Percentiles rank a stretch among this genome's conserved stretches.
phyloP scores from a whole-genome alignment of 2,113 vertebrate genomes.

The Microcebus ravelobensis region DNA sequence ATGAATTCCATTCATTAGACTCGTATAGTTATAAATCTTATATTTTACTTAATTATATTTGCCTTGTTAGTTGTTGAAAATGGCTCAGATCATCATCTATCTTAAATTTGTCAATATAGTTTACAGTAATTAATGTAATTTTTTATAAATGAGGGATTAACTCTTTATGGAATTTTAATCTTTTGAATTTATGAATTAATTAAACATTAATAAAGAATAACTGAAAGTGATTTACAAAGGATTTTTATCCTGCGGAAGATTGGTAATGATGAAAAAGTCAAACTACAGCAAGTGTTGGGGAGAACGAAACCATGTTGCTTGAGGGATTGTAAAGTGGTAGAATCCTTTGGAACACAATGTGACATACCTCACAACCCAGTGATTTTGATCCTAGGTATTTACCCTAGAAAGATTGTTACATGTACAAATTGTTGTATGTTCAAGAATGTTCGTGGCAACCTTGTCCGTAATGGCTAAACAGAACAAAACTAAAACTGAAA shows the following conservation, averaged over 20 bases:
- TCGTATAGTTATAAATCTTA: neutral
- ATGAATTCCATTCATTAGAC: neutral
- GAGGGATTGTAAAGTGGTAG: neutral
- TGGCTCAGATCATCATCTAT: neutral
- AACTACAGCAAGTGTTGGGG: neutral
- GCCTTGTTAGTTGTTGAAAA: neutral
- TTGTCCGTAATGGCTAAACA: neutral
- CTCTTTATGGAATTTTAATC: neutral
- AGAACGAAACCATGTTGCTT: neutral
- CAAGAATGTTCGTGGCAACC: neutral
- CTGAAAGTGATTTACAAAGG: slow-evolving; percentile 9
- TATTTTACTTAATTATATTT: neutral
- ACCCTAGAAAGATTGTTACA: neutral
- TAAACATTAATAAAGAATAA: neutral
- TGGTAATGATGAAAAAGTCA: neutral
- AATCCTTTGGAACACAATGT: neutral
- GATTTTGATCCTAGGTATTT: neutral
- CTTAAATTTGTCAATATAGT: slow-evolving; percentile 11
- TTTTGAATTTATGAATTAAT: neutral
- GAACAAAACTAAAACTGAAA: neutral
- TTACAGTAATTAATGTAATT: neutral
- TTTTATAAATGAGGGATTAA: neutral
- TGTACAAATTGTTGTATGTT: neutral
- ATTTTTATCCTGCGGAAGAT: neutral
- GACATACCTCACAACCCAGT: neutral